Conservation (phyloP, 2,113 vertebrate genomes). For the Poicephalus meyeri region DNA sequence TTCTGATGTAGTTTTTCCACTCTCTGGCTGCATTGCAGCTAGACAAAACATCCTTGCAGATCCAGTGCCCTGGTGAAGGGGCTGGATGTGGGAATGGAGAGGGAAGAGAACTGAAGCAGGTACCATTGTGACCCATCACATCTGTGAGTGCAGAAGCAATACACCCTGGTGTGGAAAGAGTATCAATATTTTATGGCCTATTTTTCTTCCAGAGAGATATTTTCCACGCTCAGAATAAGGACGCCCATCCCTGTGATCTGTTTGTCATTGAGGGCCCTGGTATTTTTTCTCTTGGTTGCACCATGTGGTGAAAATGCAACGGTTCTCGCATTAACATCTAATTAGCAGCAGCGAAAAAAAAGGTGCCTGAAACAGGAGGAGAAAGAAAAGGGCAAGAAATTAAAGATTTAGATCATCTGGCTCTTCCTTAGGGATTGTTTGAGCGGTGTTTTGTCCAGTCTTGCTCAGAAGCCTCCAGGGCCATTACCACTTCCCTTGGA, state of each 20-base stretch:
- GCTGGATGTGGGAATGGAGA: neutral
- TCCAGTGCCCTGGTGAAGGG: neutral
- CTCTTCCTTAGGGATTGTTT: conserved; percentile 50
- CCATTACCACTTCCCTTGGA: conserved; percentile 29
- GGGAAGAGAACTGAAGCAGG: neutral
- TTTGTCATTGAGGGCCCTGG: neutral
- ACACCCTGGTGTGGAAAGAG: neutral
- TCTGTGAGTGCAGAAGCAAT: neutral
- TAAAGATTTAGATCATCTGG: conserved; percentile 57
- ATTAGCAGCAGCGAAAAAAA: conserved; percentile 2
- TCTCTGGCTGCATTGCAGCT: neutral
- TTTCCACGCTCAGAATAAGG: neutral
- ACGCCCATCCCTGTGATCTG: neutral
- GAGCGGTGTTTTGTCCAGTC: conserved; percentile 27
- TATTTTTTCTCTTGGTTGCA: neutral
- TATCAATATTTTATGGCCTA: neutral
- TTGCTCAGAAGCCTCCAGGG: conserved; percentile 45
- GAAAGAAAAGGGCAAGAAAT: conserved; percentile 31
- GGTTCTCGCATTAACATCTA: neutral
- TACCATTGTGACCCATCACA: fast-evolving
- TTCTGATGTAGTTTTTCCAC: neutral
- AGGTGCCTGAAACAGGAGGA: neutral
- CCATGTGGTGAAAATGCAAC: neutral
- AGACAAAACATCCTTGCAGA: neutral
- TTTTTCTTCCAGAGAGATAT: neutral